A percentile compares a stretch with the other conserved stretches of the same genome.
These are phyloP conservation scores for Poeciliopsis turrubarensis DNA, from an alignment of 2,113 vertebrate genomes.

Conservation along the genomic window DNA sequence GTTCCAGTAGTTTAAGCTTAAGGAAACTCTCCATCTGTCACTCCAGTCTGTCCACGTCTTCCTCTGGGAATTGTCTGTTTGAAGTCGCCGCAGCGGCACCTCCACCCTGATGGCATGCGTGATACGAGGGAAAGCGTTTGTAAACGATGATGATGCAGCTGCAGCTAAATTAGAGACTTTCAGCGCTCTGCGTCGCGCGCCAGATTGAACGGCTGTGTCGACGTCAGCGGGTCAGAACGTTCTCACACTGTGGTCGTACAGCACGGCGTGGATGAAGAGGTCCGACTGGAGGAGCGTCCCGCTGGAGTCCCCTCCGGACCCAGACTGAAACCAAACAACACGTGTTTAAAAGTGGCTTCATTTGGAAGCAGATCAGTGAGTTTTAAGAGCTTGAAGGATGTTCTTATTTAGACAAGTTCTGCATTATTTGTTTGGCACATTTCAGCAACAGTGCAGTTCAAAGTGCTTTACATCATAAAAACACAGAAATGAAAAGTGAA, in stretches of 20 bases:
- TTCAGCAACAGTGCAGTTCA: too few relatives aligned
- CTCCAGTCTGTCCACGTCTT: conserved; percentile 11
- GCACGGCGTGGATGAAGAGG: conserved; percentile 83
- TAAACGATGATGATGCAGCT: conserved; percentile 49
- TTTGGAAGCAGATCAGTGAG: too few relatives aligned
- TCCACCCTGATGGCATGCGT: conserved; percentile 67
- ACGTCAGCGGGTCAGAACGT: conserved; percentile 61
- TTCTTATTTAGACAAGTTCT: too few relatives aligned
- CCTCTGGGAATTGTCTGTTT: conserved; percentile 36
- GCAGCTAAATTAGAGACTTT: conserved; percentile 68
- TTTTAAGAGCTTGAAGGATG: too few relatives aligned
- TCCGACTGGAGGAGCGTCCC: conserved; percentile 78
- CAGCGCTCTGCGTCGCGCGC: conserved; percentile 24
- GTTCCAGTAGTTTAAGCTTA: neutral
- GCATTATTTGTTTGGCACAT: too few relatives aligned
- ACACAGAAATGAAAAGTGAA: too few relatives aligned
- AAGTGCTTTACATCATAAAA: too few relatives aligned
- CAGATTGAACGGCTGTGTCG: conserved; percentile 38
- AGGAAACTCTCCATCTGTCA: neutral
- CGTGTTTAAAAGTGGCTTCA: neutral
- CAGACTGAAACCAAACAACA: conserved; percentile 70
- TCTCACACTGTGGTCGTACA: conserved; percentile 84
- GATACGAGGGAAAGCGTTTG: conserved; percentile 57
- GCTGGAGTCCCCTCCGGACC: conserved; percentile 63
- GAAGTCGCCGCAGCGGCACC: conserved; percentile 30